Conservation (phyloP, 2,113 vertebrate genomes). For the Zootoca vivipara region DNA sequence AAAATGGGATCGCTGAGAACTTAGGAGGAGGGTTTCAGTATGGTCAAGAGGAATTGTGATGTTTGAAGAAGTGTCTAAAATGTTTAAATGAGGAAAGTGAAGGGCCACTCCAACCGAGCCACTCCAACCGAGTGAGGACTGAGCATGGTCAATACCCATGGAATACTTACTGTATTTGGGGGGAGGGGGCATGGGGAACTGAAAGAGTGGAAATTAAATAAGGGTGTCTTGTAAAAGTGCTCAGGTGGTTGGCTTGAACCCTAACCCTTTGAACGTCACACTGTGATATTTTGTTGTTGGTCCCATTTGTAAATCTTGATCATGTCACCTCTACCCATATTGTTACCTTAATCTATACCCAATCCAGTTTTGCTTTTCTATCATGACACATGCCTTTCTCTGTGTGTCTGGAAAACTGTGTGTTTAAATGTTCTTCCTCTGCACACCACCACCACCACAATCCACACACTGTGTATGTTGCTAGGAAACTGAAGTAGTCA, state of each 20-base stretch:
- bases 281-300: not conserved
- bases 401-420: not conserved
- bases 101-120: not conserved
- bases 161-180: not conserved
- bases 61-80: not conserved
- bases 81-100: not conserved
- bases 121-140: not conserved
- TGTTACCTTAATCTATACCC: not conserved
- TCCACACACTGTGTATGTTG: not conserved
- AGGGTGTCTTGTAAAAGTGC: not conserved
- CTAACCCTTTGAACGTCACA: not conserved
- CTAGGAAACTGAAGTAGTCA: conserved; percentile 6
- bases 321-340: not conserved
- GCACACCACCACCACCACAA: not conserved
- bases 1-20: not conserved
- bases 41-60: not conserved
- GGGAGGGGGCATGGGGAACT: no score
- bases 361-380: not conserved
- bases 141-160: not conserved
- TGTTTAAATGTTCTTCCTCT: not conserved
- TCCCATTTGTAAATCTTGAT: not conserved
- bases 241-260: not conserved
- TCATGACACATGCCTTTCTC: not conserved
- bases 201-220: not conserved
- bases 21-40: not conserved